phyloP scores from a whole-genome alignment of 1,140 invertebrate species.

The Reticulitermes speratus region DNA sequence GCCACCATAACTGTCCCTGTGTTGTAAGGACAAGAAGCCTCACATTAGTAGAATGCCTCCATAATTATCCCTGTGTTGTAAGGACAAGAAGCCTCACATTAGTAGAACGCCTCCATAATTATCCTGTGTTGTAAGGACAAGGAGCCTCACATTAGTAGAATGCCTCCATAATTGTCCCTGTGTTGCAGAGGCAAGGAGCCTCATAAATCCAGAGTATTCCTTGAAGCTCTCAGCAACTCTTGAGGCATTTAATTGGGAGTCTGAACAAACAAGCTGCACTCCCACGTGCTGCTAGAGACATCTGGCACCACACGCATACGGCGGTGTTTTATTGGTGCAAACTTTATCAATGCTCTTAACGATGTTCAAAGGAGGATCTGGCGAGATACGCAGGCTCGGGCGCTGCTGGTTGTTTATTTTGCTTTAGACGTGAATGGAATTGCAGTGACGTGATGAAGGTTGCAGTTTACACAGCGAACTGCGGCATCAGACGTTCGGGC shows the following conservation, averaged over 20 bases:
- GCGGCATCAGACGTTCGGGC: no score
- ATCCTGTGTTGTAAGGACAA: no score
- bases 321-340: not conserved
- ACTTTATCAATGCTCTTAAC: constrained; percentile 9
- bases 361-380: not conserved
- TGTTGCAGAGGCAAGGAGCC: not conserved
- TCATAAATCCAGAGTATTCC: not conserved
- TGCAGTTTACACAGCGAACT: no score
- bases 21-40: no score
- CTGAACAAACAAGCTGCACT: constrained; percentile 14
- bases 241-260: constrained; percentile 4
- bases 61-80: no score
- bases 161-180: not conserved
- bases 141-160: no score
- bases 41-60: no score
- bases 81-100: no score
- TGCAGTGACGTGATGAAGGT: not conserved
- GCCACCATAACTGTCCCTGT: no score
- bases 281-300: constrained; percentile 1
- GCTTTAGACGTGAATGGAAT: not conserved
- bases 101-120: no score
- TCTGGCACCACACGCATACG: not conserved
- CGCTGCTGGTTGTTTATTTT: not conserved
- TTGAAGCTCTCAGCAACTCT: not conserved
- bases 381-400: not conserved